Conservation (phyloP, 1,140 invertebrate species). For the Drosophila baimaii region DNA sequence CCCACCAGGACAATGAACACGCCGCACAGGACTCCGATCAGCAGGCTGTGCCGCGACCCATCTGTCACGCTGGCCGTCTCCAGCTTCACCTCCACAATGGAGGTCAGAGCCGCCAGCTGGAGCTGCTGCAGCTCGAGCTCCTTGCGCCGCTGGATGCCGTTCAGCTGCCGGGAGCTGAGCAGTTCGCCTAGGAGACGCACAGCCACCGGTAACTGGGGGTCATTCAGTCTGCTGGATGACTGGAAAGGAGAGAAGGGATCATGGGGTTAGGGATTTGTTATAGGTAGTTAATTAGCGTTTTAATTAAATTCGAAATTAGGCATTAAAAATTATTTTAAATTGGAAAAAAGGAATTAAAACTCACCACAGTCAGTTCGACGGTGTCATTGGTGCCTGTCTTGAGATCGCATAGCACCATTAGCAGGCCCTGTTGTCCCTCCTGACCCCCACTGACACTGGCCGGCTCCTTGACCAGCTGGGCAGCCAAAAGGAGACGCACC, state of each 20-base stretch:
- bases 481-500: constrained; percentile 88
- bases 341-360: constrained; percentile 48
- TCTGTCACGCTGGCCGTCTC: constrained; percentile 80
- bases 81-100: constrained; percentile 91
- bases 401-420: constrained; percentile 92
- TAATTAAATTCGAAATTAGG: background rate
- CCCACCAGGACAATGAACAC: constrained; percentile 84
- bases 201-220: constrained; percentile 87
- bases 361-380: constrained; percentile 94
- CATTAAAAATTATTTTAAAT: background rate
- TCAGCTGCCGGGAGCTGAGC: constrained; percentile 88
- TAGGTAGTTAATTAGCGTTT: background rate
- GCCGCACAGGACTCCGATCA: constrained; percentile 85
- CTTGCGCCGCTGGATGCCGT: constrained; percentile 64
- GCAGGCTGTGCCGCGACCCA: constrained; percentile 76
- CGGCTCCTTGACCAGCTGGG: constrained; percentile 84
- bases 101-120: constrained; percentile 88
- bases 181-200: constrained; percentile 89
- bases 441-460: background rate
- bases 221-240: constrained; percentile 85
- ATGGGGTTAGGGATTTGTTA: background rate
- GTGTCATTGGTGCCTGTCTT: constrained; percentile 92
- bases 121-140: constrained; percentile 85
- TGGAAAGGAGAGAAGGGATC: constrained; percentile 53
- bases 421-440: constrained; percentile 84